Evolutionary conservation across 1,140 invertebrate genomes (phyloP).

Genomic region (Eubasilissa regina): DNA sequence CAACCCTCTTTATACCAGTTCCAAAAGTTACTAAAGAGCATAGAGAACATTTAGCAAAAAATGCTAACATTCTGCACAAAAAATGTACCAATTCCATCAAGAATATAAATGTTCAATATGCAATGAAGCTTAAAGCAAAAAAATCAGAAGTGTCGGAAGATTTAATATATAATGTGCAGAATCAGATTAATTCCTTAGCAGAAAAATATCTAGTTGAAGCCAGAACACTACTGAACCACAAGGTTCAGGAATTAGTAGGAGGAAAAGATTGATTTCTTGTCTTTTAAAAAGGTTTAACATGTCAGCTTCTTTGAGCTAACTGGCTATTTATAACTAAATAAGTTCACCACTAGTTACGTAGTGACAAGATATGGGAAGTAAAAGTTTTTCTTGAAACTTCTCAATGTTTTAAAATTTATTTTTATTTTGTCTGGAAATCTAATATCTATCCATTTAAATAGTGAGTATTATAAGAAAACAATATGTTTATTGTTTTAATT

Average conservation of each 20-base stretch:
- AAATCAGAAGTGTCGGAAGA: conserved; percentile 80
- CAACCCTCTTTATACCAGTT: conserved; percentile 87
- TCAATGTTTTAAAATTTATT: too few relatives aligned
- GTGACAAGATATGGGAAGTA: too few relatives aligned
- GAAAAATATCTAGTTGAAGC: conserved; percentile 79
- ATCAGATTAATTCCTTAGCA: conserved; percentile 79
- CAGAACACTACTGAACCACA: conserved; percentile 78
- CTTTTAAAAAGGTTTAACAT: conserved; percentile 2
- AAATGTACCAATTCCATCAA: conserved; percentile 87
- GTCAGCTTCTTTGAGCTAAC: too few relatives aligned
- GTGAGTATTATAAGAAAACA: too few relatives aligned
- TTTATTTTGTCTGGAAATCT: too few relatives aligned
- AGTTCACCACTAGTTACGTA: too few relatives aligned
- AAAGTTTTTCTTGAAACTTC: too few relatives aligned
- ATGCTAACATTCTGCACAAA: conserved; percentile 86
- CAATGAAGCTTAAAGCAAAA: conserved; percentile 79
- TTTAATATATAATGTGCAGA: conserved; percentile 75
- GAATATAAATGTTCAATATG: conserved; percentile 82
- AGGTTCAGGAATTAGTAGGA: conserved; percentile 78
- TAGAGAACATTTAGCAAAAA: conserved; percentile 88
- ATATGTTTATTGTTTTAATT: too few relatives aligned
- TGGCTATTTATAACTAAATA: too few relatives aligned
- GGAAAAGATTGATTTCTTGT: conserved; percentile 41
- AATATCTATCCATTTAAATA: too few relatives aligned
- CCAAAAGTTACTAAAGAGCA: conserved; percentile 95